Percentiles rank a stretch among this genome's conserved stretches.
These are phyloP conservation scores for Drosophila planitibia DNA, from an alignment of 2,888 invertebrate species.

Conservation along the genomic window DNA sequence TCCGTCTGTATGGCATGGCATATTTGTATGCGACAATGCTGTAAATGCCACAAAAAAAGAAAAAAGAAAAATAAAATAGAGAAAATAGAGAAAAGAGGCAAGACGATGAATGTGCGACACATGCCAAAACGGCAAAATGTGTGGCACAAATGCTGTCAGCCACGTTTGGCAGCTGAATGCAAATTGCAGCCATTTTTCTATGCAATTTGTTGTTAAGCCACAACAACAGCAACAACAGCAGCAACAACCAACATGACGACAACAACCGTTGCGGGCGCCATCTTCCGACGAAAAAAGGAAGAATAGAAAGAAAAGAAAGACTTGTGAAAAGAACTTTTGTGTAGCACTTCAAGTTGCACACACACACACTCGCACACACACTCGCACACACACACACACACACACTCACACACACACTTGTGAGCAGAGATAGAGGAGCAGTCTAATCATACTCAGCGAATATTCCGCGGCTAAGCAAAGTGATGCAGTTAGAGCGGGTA, in stretches of 20 bases:
- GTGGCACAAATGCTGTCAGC: slow-evolving; percentile 34
- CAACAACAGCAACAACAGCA: slow-evolving; percentile 23
- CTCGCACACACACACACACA: fast-evolving
- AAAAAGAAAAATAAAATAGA: not conserved
- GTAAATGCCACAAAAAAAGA: slow-evolving; percentile 27
- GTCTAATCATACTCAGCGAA: slow-evolving; percentile 43
- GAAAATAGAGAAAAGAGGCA: slow-evolving; percentile 18
- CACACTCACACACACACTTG: not conserved
- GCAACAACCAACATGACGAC: not conserved
- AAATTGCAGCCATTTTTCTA: slow-evolving; percentile 72
- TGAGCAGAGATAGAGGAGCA: not conserved
- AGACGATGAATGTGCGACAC: slow-evolving; percentile 62
- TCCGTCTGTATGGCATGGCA: slow-evolving; percentile 20
- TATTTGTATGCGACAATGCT: slow-evolving; percentile 53
- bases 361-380: not conserved
- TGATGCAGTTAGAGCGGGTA: not conserved
- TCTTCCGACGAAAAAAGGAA: slow-evolving; percentile 21
- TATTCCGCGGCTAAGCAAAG: slow-evolving; percentile 7
- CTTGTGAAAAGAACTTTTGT: slow-evolving; percentile 40
- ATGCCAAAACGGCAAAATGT: slow-evolving; percentile 53
- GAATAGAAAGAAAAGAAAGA: not conserved
- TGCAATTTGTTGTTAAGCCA: slow-evolving; percentile 67
- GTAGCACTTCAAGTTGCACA: slow-evolving; percentile 31
- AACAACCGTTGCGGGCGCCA: slow-evolving; percentile 40
- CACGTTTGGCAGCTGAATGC: slow-evolving; percentile 57